These are phyloP conservation scores for Stenolophus ochropezus DNA, from an alignment of 2,888 invertebrate species.

Conservation along the genomic window DNA sequence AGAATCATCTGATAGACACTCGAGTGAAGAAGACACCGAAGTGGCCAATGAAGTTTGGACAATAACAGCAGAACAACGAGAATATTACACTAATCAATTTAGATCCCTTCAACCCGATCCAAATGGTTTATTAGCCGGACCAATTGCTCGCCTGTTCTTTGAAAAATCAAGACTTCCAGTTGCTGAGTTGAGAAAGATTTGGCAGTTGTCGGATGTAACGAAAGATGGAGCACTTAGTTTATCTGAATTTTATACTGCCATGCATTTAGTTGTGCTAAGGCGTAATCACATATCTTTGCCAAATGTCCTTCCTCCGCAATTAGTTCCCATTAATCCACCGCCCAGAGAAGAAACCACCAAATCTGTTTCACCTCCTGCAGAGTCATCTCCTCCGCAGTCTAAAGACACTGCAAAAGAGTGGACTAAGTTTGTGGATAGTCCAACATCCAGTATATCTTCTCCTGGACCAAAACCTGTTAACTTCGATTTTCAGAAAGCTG, in stretches of 20 bases:
- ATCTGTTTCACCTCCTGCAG: slow-evolving; percentile 71
- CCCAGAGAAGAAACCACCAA: slow-evolving; percentile 74
- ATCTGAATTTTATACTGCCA: slow-evolving; percentile 96
- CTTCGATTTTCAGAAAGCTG: slow-evolving; percentile 95
- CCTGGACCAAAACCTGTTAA: slow-evolving; percentile 95
- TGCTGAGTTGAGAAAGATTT: slow-evolving; percentile 94
- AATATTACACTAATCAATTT: slow-evolving; percentile 95
- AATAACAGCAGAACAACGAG: slow-evolving; percentile 92
- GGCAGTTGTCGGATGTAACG: slow-evolving; percentile 96
- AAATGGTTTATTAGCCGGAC: slow-evolving; percentile 86
- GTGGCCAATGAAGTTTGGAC: slow-evolving; percentile 83
- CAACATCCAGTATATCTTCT: slow-evolving; percentile 90
- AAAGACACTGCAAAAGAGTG: slow-evolving; percentile 84
- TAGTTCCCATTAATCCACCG: slow-evolving; percentile 76
- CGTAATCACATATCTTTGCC: slow-evolving; percentile 94
- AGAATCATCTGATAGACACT: slow-evolving; percentile 92
- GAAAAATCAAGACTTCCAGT: slow-evolving; percentile 96
- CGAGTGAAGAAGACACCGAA: slow-evolving; percentile 86
- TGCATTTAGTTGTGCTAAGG: slow-evolving; percentile 96
- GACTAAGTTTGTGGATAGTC: slow-evolving; percentile 95
- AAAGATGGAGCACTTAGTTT: slow-evolving; percentile 95
- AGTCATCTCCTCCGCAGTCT: slow-evolving; percentile 70
- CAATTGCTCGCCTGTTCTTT: slow-evolving; percentile 94
- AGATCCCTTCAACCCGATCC: slow-evolving; percentile 89
- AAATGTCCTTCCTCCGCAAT: slow-evolving; percentile 84